These are phyloP conservation scores for Apodemia zela DNA, from an alignment of 2,888 invertebrate species.

Conservation along the genomic window DNA sequence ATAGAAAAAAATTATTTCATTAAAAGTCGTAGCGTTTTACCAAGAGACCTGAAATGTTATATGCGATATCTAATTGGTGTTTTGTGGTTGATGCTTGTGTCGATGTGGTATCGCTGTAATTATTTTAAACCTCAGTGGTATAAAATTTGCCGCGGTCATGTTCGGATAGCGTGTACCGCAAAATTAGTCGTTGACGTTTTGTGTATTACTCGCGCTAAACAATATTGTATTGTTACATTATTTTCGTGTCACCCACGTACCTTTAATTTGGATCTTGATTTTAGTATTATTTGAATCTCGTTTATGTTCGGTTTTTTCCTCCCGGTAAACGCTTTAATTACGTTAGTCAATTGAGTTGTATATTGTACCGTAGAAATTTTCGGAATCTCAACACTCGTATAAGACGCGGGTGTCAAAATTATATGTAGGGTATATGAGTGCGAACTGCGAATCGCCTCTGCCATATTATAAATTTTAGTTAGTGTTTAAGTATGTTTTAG, in stretches of 20 bases:
- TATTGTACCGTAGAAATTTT: constrained; percentile 18
- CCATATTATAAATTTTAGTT: constrained; percentile 42
- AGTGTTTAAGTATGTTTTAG: constrained; percentile 38
- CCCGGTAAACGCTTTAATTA: constrained; percentile 22
- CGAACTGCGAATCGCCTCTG: constrained; percentile 37
- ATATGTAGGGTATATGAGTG: constrained; percentile 33
- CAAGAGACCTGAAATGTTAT: constrained; percentile 7
- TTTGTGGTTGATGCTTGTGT: constrained; percentile 10
- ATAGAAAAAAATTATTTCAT: background rate
- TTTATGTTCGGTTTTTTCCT: constrained; percentile 15
- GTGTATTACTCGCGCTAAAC: constrained; percentile 49
- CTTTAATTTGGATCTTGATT: constrained; percentile 21
- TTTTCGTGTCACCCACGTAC: constrained; percentile 17
- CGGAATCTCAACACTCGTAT: constrained; percentile 25
- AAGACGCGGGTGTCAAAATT: constrained; percentile 28
- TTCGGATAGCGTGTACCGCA: constrained; percentile 28
- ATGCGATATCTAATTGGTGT: constrained; percentile 4
- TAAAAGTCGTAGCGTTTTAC: constrained; percentile 15
- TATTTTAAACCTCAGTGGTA: constrained; percentile 16
- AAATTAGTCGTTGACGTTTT: constrained; percentile 31
- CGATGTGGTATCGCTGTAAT: constrained; percentile 14
- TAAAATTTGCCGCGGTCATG: constrained; percentile 28
- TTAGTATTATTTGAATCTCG: constrained; percentile 18
- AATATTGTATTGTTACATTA: constrained; percentile 37
- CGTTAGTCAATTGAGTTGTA: constrained; percentile 18